Conservation (phyloP, 2,113 vertebrate genomes). For the Panthera uncia region DNA sequence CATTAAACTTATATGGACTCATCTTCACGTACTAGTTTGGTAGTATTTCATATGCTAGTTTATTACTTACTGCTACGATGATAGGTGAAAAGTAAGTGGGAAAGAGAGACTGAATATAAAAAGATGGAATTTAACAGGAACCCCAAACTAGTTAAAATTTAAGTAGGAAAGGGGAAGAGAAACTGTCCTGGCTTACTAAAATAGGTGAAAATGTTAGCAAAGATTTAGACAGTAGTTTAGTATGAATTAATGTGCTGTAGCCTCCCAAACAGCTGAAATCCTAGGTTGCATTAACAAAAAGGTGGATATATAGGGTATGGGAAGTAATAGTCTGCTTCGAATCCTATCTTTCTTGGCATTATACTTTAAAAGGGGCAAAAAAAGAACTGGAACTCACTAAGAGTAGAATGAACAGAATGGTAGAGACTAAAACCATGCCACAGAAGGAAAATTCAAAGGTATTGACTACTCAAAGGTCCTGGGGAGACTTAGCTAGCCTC, state of each 20-base stretch:
- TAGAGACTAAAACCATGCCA: neutral
- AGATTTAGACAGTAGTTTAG: neutral
- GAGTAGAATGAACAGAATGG: neutral
- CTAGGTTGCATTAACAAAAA: slow-evolving; percentile 2
- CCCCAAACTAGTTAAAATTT: slow-evolving; percentile 9
- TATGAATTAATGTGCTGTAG: neutral
- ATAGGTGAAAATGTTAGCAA: neutral
- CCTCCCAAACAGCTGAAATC: neutral
- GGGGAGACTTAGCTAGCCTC: neutral
- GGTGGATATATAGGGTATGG: neutral
- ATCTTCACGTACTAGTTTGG: slow-evolving; percentile 27
- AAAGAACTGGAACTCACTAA: neutral
- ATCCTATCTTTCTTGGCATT: neutral
- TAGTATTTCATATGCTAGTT: neutral
- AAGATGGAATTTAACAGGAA: neutral
- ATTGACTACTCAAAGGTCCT: neutral
- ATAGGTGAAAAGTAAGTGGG: neutral
- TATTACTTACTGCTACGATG: neutral
- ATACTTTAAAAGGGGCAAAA: neutral
- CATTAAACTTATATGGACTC: neutral
- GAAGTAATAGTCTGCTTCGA: neutral
- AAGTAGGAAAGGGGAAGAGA: neutral
- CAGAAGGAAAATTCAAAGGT: neutral
- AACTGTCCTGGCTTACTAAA: neutral
- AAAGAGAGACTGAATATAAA: neutral